Conservation (phyloP, 1,140 invertebrate species). For the Achatina immaculata region DNA sequence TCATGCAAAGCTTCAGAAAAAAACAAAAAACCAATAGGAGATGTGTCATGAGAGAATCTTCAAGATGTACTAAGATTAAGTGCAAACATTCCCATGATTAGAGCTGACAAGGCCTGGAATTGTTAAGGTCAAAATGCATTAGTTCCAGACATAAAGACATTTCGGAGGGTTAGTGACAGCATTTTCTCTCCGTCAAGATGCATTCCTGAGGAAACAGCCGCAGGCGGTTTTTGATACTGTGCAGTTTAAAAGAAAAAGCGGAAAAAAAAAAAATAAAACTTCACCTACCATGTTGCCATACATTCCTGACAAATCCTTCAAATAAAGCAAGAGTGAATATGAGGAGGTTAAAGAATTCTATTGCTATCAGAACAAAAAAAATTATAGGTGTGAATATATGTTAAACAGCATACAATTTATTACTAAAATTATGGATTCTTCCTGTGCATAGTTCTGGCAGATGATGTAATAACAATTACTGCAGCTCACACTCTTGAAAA, state of each 20-base stretch:
- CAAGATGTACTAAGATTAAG: background rate
- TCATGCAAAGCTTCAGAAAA: too few relatives aligned
- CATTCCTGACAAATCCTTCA: conserved; percentile 31
- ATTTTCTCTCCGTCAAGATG: background rate
- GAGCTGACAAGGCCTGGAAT: background rate
- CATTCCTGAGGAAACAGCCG: background rate
- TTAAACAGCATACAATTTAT: too few relatives aligned
- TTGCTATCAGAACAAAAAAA: too few relatives aligned
- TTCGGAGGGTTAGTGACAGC: background rate
- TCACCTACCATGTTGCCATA: conserved; percentile 36
- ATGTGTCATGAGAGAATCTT: too few relatives aligned
- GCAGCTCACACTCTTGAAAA: too few relatives aligned
- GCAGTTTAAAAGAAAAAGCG: background rate
- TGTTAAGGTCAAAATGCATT: too few relatives aligned
- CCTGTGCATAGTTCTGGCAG: too few relatives aligned
- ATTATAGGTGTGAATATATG: too few relatives aligned
- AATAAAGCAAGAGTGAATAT: background rate
- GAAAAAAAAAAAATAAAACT: conserved; percentile 1
- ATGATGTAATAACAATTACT: too few relatives aligned
- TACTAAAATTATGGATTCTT: too few relatives aligned
- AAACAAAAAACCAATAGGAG: too few relatives aligned
- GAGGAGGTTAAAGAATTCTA: background rate
- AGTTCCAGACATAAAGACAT: background rate
- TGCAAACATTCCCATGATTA: background rate
- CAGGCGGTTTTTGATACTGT: background rate